phyloP scores from a whole-genome alignment of 2,888 invertebrate species.

The Zhuqinia jingwanae region DNA sequence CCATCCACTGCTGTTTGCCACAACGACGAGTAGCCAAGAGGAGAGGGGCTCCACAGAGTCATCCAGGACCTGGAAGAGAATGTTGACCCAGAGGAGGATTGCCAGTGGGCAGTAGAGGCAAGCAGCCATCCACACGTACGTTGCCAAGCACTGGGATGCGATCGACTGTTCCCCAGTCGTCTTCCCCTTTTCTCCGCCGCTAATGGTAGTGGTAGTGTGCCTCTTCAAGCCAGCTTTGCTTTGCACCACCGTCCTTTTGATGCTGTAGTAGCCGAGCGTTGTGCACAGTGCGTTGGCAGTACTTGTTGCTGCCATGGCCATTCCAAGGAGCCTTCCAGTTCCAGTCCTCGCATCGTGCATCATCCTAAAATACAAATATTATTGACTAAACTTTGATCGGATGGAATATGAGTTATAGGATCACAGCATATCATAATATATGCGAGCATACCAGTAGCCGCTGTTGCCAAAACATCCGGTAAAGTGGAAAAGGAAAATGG shows the following conservation, averaged over 20 bases:
- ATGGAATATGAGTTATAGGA: too few relatives aligned
- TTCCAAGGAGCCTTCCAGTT: not conserved
- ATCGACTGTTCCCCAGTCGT: not conserved
- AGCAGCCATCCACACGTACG: slow-evolving; percentile 12
- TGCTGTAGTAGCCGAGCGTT: not conserved
- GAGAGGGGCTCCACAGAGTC: slow-evolving; percentile 17
- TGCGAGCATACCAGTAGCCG: not conserved
- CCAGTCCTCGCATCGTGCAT: not conserved
- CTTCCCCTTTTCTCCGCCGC: not conserved
- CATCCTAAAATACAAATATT: slow-evolving; percentile 10
- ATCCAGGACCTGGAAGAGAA: not conserved
- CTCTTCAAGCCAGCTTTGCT: not conserved
- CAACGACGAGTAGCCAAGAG: not conserved
- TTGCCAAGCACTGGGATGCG: not conserved
- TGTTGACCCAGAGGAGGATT: slow-evolving; percentile 15
- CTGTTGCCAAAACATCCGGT: not conserved
- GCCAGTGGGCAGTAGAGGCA: slow-evolving; percentile 66
- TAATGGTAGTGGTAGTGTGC: too few relatives aligned
- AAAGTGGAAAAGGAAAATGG: not conserved
- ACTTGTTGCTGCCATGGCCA: not conserved
- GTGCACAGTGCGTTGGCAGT: not conserved
- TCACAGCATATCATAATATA: not conserved
- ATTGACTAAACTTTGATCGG: too few relatives aligned
- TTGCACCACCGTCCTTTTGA: not conserved
- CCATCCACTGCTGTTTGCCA: slow-evolving; percentile 65